A percentile compares a stretch with the other conserved stretches of the same genome.
phyloP scores from a whole-genome alignment of 2,888 invertebrate genomes.

The Dorcus parallelipipedus region DNA sequence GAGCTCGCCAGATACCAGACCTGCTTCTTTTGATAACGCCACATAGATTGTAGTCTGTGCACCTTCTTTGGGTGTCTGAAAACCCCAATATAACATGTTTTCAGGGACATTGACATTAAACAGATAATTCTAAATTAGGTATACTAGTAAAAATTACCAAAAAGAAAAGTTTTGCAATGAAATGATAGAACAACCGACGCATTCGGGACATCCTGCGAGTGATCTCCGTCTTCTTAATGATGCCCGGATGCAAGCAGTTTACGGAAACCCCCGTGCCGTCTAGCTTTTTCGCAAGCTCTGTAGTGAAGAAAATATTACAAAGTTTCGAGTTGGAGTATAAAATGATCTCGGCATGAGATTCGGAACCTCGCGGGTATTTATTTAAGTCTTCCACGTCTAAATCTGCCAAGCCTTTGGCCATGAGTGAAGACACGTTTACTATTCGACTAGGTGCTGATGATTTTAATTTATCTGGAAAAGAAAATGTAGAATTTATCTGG shows the following conservation, averaged over 20 bases:
- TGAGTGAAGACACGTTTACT: slow-evolving; percentile 33
- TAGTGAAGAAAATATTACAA: slow-evolving; percentile 33
- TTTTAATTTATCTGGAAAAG: slow-evolving; percentile 49
- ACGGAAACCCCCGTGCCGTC: slow-evolving; percentile 22
- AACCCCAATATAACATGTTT: background rate
- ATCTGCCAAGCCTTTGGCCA: background rate
- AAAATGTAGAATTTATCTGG: too few relatives aligned
- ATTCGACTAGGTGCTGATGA: slow-evolving; percentile 34
- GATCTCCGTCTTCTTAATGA: slow-evolving; percentile 22
- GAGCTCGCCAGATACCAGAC: slow-evolving; percentile 70
- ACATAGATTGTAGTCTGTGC: slow-evolving; percentile 71
- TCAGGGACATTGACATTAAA: too few relatives aligned
- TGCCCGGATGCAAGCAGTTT: too few relatives aligned
- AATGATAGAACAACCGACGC: too few relatives aligned
- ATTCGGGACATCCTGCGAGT: background rate
- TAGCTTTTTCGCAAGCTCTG: slow-evolving; percentile 28
- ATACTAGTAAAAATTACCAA: too few relatives aligned
- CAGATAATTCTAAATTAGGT: too few relatives aligned
- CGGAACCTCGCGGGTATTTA: background rate
- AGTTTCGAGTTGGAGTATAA: slow-evolving; percentile 27
- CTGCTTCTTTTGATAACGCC: slow-evolving; percentile 72
- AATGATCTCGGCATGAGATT: background rate
- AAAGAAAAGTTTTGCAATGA: too few relatives aligned
- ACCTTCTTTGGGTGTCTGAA: background rate
- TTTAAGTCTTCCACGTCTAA: slow-evolving; percentile 1